Evolutionary conservation across 2,113 vertebrate genomes (phyloP), one percentile per base, ranked within the genome.

Genomic region (Phoxinus phoxinus): DNA sequence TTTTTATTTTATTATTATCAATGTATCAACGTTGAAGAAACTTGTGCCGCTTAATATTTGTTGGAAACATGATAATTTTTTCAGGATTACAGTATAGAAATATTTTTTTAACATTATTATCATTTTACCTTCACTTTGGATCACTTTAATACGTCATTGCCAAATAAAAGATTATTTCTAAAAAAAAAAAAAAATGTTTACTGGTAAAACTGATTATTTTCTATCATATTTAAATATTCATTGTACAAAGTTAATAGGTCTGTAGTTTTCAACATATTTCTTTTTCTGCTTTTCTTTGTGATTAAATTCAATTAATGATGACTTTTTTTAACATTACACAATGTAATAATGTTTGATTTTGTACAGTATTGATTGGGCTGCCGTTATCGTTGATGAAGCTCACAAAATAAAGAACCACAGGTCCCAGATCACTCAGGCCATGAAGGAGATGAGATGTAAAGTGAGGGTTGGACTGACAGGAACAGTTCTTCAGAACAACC

Each of bases 401-500:
- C 98, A 99, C 21, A 97, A 96, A 94, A 96, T 99, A 89, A 99
- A 98, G 94, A 99, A 99, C 90, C 96, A 96, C 81, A 98, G 95
- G 80, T 95, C 98, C 61, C 96, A 96, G 90, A 94, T 99, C 90
- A 98, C 98, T 69, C 95, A 96, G 89, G 95, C 95, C 23, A 96
- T 99, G 97, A 99, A 98, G 88, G 93, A 91, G 72, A 90, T 99
- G 89, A 95, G 90, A 77, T 99, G 98, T 87, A 90, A 65, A 85
- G 94, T 98, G 83, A 95, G 97, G 80, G 92, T 99, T 84, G 98
- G 98, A 81, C 96, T 99, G 89, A 99, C 98, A 79, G 98, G 98
- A 86, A 99, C 98, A 69, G 95, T 99, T 91, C 94, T 99, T 85
- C 98, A 99, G 90, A 99, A 99, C 87, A 98, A 97, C 90, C 97